Evolutionary conservation across 2,113 vertebrate species (phyloP).

Genomic region (Menura novaehollandiae): DNA sequence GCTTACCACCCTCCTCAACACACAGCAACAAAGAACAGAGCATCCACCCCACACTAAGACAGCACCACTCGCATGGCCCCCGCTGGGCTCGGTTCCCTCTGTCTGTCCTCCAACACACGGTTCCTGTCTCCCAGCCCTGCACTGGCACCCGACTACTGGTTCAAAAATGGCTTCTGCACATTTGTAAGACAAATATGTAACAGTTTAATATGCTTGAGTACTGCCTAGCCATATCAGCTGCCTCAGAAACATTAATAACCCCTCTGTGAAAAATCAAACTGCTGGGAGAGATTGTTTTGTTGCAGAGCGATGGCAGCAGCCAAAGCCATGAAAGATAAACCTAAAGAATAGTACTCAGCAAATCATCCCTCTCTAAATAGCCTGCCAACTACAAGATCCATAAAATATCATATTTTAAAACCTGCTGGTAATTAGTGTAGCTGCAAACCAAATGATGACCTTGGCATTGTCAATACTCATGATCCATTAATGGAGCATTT

Average conservation of each 20-base stretch:
- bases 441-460: neutral
- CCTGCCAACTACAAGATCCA: neutral
- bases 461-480: neutral
- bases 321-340: neutral
- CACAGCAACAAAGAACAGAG: neutral
- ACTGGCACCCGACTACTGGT: rapidly evolving
- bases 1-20: neutral
- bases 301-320: neutral
- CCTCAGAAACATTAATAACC: neutral
- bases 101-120: neutral
- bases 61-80: rapidly evolving
- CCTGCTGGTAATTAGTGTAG: neutral
- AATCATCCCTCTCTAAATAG: neutral
- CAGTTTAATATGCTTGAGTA: neutral
- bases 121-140: neutral
- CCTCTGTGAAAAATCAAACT: neutral
- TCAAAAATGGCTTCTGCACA: neutral
- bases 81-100: neutral
- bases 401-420: neutral
- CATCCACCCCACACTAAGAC: neutral
- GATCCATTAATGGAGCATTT: neutral
- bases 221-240: neutral
- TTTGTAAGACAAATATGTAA: neutral
- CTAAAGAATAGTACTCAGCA: neutral
- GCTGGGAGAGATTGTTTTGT: neutral